Conservation (phyloP, 2,797 vertebrate genomes). For the Anguilla pacifica region DNA sequence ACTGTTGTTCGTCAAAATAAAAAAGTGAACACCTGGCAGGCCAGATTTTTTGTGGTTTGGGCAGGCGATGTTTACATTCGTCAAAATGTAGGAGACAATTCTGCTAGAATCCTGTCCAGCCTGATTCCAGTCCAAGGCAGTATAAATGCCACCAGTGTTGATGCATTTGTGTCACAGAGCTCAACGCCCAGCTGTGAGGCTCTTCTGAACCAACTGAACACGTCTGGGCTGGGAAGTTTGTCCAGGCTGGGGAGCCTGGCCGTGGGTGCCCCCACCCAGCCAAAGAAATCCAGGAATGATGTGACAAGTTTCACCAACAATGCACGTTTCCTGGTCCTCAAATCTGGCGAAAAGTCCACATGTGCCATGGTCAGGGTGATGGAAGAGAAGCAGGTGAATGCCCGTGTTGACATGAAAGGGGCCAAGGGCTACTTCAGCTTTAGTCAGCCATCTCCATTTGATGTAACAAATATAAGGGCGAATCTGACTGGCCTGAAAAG, state of each 20-base stretch:
- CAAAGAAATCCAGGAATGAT: constrained; percentile 65
- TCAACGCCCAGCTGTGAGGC: constrained; percentile 54
- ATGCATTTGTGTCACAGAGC: constrained; percentile 54
- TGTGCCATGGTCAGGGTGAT: constrained; percentile 67
- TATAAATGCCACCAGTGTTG: constrained; percentile 42
- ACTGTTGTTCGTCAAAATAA: constrained; percentile 55
- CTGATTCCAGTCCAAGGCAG: constrained; percentile 56
- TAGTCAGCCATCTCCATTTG: constrained; percentile 73
- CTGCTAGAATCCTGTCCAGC: constrained; percentile 61
- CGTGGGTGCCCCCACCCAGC: constrained; percentile 61
- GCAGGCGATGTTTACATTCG: constrained; percentile 75
- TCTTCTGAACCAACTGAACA: constrained; percentile 50
- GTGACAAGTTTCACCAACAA: constrained; percentile 25
- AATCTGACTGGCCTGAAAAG: constrained; percentile 64
- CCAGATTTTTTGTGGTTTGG: constrained; percentile 64
- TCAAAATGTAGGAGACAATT: constrained; percentile 32
- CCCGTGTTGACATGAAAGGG: constrained; percentile 70
- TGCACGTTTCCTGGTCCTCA: constrained; percentile 60
- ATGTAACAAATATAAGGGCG: constrained; percentile 64
- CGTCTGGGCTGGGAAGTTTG: constrained; percentile 36
- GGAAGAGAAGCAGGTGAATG: constrained; percentile 61
- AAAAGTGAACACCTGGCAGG: constrained; percentile 57
- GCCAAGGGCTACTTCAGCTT: constrained; percentile 71
- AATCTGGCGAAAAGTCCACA: constrained; percentile 41
- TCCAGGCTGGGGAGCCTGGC: constrained; percentile 56